Conservation (phyloP, 2,113 vertebrate species). For the Pachypanchax playfairii region DNA sequence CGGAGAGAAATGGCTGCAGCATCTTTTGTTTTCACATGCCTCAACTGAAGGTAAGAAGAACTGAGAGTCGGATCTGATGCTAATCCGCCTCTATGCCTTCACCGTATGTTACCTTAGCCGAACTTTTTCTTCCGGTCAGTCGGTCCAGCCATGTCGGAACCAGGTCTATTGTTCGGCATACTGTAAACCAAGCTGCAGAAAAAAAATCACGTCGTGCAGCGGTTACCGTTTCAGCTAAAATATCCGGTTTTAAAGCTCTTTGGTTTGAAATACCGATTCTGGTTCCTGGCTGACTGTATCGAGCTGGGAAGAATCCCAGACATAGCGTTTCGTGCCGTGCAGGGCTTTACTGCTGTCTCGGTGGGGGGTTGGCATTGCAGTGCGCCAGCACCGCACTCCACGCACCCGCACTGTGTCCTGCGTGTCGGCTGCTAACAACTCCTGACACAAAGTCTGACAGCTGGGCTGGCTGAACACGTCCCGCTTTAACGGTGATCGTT, state of each 20-base stretch:
- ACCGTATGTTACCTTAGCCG: neutral
- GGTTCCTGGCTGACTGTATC: neutral
- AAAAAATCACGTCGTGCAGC: too few species aligned
- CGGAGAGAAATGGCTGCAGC: slow-evolving; percentile 62
- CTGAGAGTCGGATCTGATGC: neutral
- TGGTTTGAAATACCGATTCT: neutral
- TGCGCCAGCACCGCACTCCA: slow-evolving; percentile 34
- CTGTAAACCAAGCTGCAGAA: slow-evolving; percentile 10
- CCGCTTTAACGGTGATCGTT: too few species aligned
- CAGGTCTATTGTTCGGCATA: slow-evolving; percentile 57
- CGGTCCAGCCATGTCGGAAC: slow-evolving; percentile 23
- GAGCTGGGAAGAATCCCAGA: neutral
- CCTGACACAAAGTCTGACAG: too few species aligned
- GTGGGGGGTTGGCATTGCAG: slow-evolving; percentile 34
- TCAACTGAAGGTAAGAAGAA: slow-evolving; percentile 56
- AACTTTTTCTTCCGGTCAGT: slow-evolving; percentile 10
- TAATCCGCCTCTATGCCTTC: neutral
- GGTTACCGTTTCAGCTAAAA: too few species aligned
- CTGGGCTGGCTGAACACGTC: too few species aligned
- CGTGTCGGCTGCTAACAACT: neutral
- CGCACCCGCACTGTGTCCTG: slow-evolving; percentile 9
- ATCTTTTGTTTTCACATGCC: slow-evolving; percentile 63
- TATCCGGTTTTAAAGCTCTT: neutral
- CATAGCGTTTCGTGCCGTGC: neutral
- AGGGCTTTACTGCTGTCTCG: slow-evolving; percentile 1